Percentiles rank a stretch among this genome's conserved stretches.
Evolutionary conservation across 2,113 vertebrate species (phyloP).

Genomic region (Drymodes brunneopygia): DNA sequence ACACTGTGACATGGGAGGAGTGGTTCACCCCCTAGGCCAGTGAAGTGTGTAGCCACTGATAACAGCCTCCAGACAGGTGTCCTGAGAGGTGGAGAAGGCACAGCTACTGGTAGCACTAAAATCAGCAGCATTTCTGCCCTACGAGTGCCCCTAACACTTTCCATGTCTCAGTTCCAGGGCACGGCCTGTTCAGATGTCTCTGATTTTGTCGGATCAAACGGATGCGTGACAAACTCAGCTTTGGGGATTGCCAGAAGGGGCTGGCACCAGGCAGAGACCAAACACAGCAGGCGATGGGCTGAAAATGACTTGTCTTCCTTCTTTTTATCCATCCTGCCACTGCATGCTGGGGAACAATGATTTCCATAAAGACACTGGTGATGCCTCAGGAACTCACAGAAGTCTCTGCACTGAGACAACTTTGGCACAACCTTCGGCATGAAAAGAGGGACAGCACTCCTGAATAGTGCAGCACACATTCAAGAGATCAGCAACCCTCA

Average conservation of each 20-base stretch:
- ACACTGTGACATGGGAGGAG: accelerated
- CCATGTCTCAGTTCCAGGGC: not conserved
- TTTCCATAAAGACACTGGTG: not conserved
- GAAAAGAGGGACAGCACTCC: not conserved
- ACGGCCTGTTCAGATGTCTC: not conserved
- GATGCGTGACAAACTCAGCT: not conserved
- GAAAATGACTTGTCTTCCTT: not conserved
- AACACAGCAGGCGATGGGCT: not conserved
- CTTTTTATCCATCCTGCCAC: not conserved
- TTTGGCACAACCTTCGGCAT: not conserved
- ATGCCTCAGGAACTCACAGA: not conserved
- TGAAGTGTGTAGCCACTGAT: not conserved
- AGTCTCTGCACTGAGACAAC: not conserved
- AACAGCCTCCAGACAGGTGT: not conserved
- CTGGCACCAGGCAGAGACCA: not conserved
- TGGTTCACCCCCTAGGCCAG: not conserved
- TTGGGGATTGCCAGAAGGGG: not conserved
- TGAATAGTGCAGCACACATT: not conserved
- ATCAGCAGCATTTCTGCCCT: not conserved
- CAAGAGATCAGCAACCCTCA: not conserved
- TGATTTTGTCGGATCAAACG: not conserved
- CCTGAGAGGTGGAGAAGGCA: not conserved
- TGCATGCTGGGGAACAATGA: not conserved
- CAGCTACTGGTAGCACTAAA: not conserved
- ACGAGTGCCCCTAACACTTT: not conserved